Conservation (phyloP, 1,140 invertebrate species). For the Drosophila trapezifrons region DNA sequence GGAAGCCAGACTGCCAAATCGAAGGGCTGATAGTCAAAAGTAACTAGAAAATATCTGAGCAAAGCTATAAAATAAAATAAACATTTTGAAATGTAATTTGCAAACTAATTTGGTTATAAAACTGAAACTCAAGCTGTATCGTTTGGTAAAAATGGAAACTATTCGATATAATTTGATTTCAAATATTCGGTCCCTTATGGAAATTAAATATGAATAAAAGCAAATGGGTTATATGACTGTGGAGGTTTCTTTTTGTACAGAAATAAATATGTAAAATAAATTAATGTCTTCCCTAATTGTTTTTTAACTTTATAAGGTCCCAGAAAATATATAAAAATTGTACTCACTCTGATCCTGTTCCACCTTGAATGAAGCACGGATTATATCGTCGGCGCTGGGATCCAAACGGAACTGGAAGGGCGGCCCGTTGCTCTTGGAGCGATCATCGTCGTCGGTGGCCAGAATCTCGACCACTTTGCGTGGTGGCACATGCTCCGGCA, state of each 20-base stretch:
- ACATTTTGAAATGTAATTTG: not conserved
- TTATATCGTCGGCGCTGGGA: constrained; percentile 95
- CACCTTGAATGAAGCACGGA: constrained; percentile 96
- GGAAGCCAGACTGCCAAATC: constrained; percentile 17
- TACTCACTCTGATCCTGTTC: constrained; percentile 95
- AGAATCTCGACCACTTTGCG: constrained; percentile 96
- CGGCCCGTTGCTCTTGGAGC: constrained; percentile 96
- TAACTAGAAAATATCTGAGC: not conserved
- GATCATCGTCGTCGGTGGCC: constrained; percentile 97
- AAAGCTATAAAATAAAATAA: constrained; percentile 2
- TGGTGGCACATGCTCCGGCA: constrained; percentile 94
- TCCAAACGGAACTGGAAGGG: constrained; percentile 97
- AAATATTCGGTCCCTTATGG: too few species aligned
- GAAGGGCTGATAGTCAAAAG: constrained; percentile 7
- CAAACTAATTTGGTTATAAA: not conserved
- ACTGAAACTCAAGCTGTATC: not conserved
- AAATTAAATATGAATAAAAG: too few species aligned
- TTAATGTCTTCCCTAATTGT: too few species aligned
- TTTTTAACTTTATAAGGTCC: too few species aligned
- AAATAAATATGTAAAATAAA: too few species aligned
- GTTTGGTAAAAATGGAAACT: not conserved
- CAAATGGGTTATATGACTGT: too few species aligned
- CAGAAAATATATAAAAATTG: not conserved
- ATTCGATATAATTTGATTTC: too few species aligned
- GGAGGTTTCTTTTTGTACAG: too few species aligned